A percentile compares a stretch with the other conserved stretches of the same genome.
Evolutionary conservation across 2,888 invertebrate species (phyloP).

Genomic region (Dasysyrphus tricinctus): DNA sequence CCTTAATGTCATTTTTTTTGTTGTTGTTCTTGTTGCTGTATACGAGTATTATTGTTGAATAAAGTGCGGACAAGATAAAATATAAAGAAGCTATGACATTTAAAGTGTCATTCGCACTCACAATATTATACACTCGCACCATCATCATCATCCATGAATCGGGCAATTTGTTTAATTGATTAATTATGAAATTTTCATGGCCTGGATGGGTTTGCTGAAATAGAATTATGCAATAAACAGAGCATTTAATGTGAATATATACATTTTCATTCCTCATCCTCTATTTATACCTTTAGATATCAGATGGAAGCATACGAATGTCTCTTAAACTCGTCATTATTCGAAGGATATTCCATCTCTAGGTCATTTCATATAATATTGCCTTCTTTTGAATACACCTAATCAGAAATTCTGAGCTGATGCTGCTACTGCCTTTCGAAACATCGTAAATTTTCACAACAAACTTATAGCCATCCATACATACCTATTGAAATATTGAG

Average conservation of each 20-base stretch:
- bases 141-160: background rate
- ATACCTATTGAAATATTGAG: background rate
- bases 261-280: background rate
- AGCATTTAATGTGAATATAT: conserved; percentile 45
- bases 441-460: conserved; percentile 65
- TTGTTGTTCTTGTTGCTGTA: background rate
- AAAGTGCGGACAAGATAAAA: conserved; percentile 10
- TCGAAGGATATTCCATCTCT: conserved; percentile 1
- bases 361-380: conserved; percentile 55
- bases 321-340: background rate
- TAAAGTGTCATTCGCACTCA: conserved; percentile 15
- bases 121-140: background rate
- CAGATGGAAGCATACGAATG: background rate
- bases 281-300: background rate
- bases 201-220: conserved; percentile 10
- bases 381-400: conserved; percentile 56
- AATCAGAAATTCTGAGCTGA: conserved; percentile 60
- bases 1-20: conserved; percentile 1
- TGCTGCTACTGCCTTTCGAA: conserved; percentile 54
- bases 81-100: background rate
- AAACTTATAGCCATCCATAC: background rate
- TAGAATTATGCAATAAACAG: conserved; percentile 58
- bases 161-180: conserved; percentile 66
- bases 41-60: background rate
- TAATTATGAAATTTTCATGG: conserved; percentile 63